These are phyloP conservation scores for Drosophila ogumai DNA, from an alignment of 1,140 invertebrate species.

Conservation along the genomic window DNA sequence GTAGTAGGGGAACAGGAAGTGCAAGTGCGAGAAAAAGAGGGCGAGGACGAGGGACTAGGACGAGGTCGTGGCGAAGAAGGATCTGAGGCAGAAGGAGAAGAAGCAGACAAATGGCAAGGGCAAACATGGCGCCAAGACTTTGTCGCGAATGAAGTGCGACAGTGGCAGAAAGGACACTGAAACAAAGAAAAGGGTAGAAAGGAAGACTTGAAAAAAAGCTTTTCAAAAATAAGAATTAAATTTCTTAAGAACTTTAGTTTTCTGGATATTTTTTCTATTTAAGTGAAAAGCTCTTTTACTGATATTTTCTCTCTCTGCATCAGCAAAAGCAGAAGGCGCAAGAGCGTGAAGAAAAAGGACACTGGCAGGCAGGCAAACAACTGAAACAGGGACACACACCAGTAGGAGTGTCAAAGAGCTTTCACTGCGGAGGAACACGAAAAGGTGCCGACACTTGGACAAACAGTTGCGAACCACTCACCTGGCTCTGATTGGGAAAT, in stretches of 20 bases:
- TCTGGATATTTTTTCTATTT: neutral
- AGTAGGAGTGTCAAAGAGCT: slow-evolving; percentile 17
- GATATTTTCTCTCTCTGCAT: neutral
- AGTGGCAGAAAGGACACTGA: slow-evolving; percentile 15
- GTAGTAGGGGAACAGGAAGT: slow-evolving; percentile 28
- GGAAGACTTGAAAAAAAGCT: no score
- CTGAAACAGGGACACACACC: slow-evolving; percentile 19
- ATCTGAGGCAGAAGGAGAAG: neutral
- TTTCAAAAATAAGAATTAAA: neutral
- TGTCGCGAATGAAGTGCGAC: slow-evolving; percentile 71
- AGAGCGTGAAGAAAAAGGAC: slow-evolving; percentile 26
- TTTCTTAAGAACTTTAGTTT: neutral
- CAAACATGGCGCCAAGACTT: slow-evolving; percentile 78
- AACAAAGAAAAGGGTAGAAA: neutral
- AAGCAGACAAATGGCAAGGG: slow-evolving; percentile 9
- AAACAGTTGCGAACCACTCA: slow-evolving; percentile 26
- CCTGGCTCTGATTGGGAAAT: slow-evolving; percentile 43
- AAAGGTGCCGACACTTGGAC: slow-evolving; percentile 33
- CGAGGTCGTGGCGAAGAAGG: slow-evolving; percentile 16
- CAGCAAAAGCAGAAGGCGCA: slow-evolving; percentile 5
- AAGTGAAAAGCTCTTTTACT: neutral
- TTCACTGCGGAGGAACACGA: slow-evolving; percentile 19
- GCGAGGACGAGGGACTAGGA: slow-evolving; percentile 1
- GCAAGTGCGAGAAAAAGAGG: slow-evolving; percentile 14
- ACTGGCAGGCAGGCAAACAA: slow-evolving; percentile 45